Conservation (phyloP, 1,140 invertebrate species). For the Zaprionus davidi region DNA sequence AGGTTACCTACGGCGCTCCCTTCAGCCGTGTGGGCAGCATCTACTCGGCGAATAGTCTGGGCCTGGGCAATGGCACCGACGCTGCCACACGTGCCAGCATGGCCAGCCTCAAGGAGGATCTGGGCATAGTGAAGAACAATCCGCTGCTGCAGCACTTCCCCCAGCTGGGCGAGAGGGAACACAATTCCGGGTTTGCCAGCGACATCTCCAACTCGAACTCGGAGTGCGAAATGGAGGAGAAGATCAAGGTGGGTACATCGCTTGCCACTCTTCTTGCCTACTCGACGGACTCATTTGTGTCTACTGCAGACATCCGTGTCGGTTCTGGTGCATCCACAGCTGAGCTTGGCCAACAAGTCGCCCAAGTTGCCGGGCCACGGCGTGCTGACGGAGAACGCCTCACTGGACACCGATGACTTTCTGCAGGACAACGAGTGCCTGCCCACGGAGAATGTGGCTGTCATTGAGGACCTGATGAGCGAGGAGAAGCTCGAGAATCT, state of each 20-base stretch:
- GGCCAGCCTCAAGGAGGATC: constrained; percentile 75
- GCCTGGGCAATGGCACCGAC: constrained; percentile 57
- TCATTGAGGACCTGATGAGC: constrained; percentile 90
- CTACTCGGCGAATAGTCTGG: constrained; percentile 72
- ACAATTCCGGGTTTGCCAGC: constrained; percentile 84
- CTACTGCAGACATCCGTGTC: constrained; percentile 86
- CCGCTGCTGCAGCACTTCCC: constrained; percentile 89
- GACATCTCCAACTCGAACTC: constrained; percentile 84
- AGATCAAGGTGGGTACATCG: constrained; percentile 58
- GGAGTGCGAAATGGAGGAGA: constrained; percentile 82
- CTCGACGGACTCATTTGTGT: not conserved
- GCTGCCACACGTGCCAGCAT: constrained; percentile 64
- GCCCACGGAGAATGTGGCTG: constrained; percentile 92
- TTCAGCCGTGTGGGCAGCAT: constrained; percentile 75
- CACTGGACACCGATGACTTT: constrained; percentile 57
- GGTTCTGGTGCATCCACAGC: constrained; percentile 88
- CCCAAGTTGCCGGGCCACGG: constrained; percentile 39
- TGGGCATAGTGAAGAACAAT: constrained; percentile 90
- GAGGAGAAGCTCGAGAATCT: constrained; percentile 87
- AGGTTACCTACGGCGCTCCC: constrained; percentile 76
- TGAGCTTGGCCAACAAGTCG: constrained; percentile 52
- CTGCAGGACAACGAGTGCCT: constrained; percentile 87
- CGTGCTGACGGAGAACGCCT: constrained; percentile 31
- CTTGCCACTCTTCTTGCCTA: rapidly evolving
- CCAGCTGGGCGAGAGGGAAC: constrained; percentile 84